Evolutionary conservation across 1,140 invertebrate species (phyloP).

Genomic region (Megathymus violae): DNA sequence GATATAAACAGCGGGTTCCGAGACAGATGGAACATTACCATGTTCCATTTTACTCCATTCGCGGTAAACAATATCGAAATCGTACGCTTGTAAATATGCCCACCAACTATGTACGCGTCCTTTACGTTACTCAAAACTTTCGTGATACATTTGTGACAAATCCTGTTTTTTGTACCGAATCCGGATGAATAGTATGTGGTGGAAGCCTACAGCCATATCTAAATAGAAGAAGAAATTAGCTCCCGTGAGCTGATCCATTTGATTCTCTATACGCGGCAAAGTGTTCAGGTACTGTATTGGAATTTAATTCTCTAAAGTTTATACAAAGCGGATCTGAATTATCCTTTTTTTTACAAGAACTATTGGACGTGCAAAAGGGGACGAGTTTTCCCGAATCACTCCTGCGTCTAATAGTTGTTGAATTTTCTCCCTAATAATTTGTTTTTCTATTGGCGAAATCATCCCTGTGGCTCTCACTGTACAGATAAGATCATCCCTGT

Average conservation of each 20-base stretch:
- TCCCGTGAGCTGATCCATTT: slow-evolving; percentile 55
- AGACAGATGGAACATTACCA: slow-evolving; percentile 19
- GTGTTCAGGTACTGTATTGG: slow-evolving; percentile 67
- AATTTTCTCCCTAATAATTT: slow-evolving; percentile 40
- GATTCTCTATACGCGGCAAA: slow-evolving; percentile 78
- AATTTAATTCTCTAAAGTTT: slow-evolving; percentile 30
- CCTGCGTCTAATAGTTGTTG: slow-evolving; percentile 33
- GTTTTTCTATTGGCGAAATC: slow-evolving; percentile 35
- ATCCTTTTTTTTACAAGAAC: slow-evolving; percentile 50
- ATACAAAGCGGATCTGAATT: slow-evolving; percentile 25
- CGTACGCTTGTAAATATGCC: slow-evolving; percentile 28
- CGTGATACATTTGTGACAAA: slow-evolving; percentile 68
- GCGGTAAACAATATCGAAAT: no score
- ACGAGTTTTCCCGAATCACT: slow-evolving; percentile 37
- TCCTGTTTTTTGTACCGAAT: slow-evolving; percentile 56
- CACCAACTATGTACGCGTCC: no score
- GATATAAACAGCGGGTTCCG: slow-evolving; percentile 1
- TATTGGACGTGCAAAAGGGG: slow-evolving; percentile 46
- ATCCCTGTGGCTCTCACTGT: no score
- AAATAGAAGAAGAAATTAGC: slow-evolving; percentile 45
- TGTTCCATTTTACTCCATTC: slow-evolving; percentile 54
- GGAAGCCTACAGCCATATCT: slow-evolving; percentile 75
- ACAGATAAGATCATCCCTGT: no score
- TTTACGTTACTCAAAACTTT: no score
- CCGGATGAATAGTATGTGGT: slow-evolving; percentile 59